Percentiles rank a stretch among this genome's conserved stretches.
These are phyloP conservation scores for Medauroidea extradentata DNA, from an alignment of 1,140 invertebrate genomes.

Conservation along the genomic window DNA sequence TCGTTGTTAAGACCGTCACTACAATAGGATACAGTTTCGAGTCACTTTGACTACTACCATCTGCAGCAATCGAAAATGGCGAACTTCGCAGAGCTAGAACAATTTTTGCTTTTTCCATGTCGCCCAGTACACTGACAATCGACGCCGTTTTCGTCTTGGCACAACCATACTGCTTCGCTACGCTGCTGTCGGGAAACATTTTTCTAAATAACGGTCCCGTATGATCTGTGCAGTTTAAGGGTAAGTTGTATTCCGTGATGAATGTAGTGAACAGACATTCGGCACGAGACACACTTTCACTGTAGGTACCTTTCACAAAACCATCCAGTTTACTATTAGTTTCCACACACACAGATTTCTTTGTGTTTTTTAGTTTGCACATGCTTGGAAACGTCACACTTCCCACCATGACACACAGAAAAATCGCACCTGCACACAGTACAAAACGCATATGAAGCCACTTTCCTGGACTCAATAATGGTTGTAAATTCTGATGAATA, in stretches of 20 bases:
- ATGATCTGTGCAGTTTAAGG: background rate
- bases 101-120: background rate
- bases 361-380: background rate
- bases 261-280: constrained; percentile 2
- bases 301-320: background rate
- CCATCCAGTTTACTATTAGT: background rate
- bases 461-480: background rate
- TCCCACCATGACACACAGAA: background rate
- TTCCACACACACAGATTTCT: background rate
- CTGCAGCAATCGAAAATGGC: background rate
- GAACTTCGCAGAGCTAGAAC: background rate
- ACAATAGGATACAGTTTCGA: background rate
- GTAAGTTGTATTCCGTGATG: background rate
- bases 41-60: background rate
- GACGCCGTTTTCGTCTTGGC: background rate
- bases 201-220: background rate
- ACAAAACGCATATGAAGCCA: background rate
- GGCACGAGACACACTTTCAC: background rate
- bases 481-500: background rate
- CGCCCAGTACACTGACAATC: background rate
- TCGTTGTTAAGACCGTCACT: background rate
- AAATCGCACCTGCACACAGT: background rate
- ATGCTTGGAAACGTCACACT: background rate
- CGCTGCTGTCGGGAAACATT: background rate
- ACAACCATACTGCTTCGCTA: constrained; percentile 1